phyloP scores from a whole-genome alignment of 2,797 vertebrate genomes.

The Capromys pilorides region DNA sequence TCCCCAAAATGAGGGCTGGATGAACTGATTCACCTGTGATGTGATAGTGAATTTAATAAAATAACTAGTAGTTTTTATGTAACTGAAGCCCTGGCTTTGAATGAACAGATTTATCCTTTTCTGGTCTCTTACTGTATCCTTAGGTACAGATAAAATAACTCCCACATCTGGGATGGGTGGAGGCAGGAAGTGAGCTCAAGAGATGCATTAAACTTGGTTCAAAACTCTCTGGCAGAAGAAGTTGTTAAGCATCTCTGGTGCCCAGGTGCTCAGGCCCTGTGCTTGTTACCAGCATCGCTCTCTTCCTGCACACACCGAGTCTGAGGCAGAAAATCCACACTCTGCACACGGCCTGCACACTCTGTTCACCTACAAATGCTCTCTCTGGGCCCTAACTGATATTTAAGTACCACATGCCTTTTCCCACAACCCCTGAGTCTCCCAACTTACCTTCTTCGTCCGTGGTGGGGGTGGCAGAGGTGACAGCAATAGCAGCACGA shows the following conservation, averaged over 20 bases:
- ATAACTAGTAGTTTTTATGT: neutral
- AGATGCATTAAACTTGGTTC: neutral
- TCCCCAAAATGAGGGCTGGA: neutral
- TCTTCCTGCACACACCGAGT: accelerated
- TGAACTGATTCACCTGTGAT: neutral
- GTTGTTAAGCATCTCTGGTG: accelerated
- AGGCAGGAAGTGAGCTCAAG: neutral
- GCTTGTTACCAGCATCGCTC: accelerated
- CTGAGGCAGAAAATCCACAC: neutral
- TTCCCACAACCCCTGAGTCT: neutral
- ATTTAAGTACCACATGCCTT: too few relatives aligned
- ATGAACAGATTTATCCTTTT: neutral
- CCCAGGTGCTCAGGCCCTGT: accelerated
- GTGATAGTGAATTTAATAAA: neutral
- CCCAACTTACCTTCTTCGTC: too few relatives aligned
- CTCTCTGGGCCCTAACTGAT: accelerated
- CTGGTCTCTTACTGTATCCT: neutral
- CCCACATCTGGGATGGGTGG: neutral
- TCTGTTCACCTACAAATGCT: neutral
- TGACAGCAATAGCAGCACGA: neutral
- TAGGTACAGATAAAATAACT: neutral
- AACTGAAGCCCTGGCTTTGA: neutral
- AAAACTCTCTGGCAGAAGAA: neutral
- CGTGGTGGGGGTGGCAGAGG: neutral
- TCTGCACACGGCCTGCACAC: accelerated